These are phyloP conservation scores for Melopsittacus undulatus DNA, from an alignment of 2,797 vertebrate genomes.

Conservation along the genomic window DNA sequence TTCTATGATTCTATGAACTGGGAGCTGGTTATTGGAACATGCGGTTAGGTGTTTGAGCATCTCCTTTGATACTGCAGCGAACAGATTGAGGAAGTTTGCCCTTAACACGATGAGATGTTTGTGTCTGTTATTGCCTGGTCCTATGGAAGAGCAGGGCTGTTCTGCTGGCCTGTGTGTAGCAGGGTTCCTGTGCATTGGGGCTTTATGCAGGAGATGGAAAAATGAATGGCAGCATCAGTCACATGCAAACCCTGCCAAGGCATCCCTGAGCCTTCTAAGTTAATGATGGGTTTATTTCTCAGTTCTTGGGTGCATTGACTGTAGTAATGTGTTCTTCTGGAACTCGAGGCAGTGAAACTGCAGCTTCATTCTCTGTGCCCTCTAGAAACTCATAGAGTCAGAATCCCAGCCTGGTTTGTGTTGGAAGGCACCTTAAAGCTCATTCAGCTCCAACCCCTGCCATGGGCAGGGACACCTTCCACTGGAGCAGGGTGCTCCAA, in stretches of 20 bases:
- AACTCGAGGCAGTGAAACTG: not conserved
- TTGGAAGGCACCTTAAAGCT: not conserved
- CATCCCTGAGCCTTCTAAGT: not conserved
- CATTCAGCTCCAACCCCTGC: too few relatives aligned
- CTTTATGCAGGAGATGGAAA: not conserved
- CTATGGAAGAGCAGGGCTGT: not conserved
- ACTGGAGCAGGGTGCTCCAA: too few relatives aligned
- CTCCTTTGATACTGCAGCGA: not conserved
- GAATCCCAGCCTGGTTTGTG: not conserved
- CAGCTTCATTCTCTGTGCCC: rapidly evolving
- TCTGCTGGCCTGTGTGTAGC: not conserved
- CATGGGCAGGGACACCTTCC: too few relatives aligned
- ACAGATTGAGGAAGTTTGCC: not conserved
- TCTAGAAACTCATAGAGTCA: not conserved
- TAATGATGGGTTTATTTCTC: not conserved
- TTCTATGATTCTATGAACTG: too few relatives aligned
- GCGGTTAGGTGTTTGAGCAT: not conserved
- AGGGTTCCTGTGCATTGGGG: not conserved
- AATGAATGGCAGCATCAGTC: not conserved
- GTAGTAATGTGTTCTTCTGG: not conserved
- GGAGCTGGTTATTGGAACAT: not conserved
- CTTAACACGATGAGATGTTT: not conserved
- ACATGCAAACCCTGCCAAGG: not conserved
- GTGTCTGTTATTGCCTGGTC: not conserved
- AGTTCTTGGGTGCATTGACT: not conserved